These are phyloP conservation scores for Ambastaia sidthimunki DNA, from an alignment of 2,797 vertebrate genomes.

Conservation along the genomic window DNA sequence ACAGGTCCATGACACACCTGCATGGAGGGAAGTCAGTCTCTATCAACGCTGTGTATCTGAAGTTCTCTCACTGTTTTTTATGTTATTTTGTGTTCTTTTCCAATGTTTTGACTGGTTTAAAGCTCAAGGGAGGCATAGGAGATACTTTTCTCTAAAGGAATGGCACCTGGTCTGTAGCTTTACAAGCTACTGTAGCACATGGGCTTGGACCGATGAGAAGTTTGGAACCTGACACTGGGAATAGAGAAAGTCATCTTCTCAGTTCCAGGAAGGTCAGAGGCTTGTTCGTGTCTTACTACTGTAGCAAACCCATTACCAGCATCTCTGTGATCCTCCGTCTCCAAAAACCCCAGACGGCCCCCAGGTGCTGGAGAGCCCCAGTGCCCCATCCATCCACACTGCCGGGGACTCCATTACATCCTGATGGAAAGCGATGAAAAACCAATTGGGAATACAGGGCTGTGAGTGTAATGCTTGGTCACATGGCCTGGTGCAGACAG, in stretches of 20 bases:
- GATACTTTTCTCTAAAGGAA: neutral
- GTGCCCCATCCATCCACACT: conserved; percentile 71
- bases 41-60: neutral
- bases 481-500: conserved; percentile 68
- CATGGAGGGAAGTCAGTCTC: neutral
- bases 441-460: conserved; percentile 72
- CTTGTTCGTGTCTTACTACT: conserved; percentile 5
- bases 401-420: conserved; percentile 74
- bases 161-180: neutral
- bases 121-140: neutral
- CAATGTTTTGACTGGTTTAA: neutral
- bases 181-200: conserved; percentile 2
- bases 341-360: conserved; percentile 59
- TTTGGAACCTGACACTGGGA: neutral
- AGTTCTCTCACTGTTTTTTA: neutral
- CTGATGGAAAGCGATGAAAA: conserved; percentile 70
- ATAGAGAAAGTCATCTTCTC: conserved; percentile 7
- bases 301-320: conserved; percentile 57
- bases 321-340: conserved; percentile 62
- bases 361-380: conserved; percentile 58
- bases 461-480: conserved; percentile 65
- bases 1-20: neutral
- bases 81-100: neutral
- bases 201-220: conserved; percentile 17
- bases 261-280: conserved; percentile 17